phyloP scores from a whole-genome alignment of 2,797 vertebrate species.

The Tadarida brasiliensis region DNA sequence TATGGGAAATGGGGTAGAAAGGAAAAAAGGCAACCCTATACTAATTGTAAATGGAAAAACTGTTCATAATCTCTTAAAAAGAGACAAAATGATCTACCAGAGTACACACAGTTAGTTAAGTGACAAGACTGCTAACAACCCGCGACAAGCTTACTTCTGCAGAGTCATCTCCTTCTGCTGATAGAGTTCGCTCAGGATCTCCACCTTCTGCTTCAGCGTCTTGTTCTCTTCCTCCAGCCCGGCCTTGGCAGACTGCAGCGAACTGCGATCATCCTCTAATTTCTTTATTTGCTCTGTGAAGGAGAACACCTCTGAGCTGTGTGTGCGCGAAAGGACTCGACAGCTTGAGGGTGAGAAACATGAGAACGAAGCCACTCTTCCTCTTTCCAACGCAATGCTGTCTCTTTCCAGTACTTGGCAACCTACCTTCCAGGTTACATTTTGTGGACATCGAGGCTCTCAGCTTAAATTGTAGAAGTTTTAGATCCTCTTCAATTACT shows the following conservation, averaged over 20 bases:
- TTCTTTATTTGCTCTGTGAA: conserved; percentile 93
- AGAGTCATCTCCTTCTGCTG: conserved; percentile 97
- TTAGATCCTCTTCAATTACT: conserved; percentile 95
- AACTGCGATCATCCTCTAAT: conserved; percentile 90
- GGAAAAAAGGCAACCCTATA: neutral
- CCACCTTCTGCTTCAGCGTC: conserved; percentile 95
- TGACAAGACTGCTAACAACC: accelerated
- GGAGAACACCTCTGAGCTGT: neutral
- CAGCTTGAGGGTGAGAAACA: neutral
- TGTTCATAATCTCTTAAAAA: neutral
- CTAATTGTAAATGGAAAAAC: neutral
- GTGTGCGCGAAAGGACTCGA: neutral
- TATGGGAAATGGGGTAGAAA: neutral
- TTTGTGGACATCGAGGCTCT: conserved; percentile 92
- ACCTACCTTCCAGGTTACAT: conserved; percentile 94
- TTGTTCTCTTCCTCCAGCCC: conserved; percentile 93
- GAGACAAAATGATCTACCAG: too few species aligned
- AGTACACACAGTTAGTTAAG: too few species aligned
- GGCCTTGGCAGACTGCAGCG: conserved; percentile 90
- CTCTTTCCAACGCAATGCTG: neutral
- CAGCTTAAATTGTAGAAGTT: conserved; percentile 92
- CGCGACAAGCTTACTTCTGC: conserved; percentile 92
- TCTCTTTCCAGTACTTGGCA: neutral
- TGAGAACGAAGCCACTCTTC: neutral
- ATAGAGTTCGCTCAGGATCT: conserved; percentile 97